phyloP scores from a whole-genome alignment of 2,113 vertebrate genomes.

The zebrafish (Danio rerio) region DNA sequence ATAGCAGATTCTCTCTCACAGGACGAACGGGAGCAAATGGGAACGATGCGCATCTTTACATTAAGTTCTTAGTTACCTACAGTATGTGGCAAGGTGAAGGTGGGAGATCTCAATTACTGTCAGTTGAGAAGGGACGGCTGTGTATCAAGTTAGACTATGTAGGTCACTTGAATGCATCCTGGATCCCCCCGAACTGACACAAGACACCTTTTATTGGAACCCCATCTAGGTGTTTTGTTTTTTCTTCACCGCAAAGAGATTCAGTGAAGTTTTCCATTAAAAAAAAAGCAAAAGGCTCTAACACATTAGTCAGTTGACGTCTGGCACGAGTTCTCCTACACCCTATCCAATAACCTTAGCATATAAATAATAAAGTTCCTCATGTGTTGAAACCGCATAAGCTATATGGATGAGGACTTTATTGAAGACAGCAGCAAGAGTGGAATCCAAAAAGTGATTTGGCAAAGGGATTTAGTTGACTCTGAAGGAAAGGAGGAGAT shows the following conservation, averaged over 20 bases:
- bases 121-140: constrained; percentile 49
- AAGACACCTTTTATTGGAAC: constrained; percentile 51
- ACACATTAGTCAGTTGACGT: constrained; percentile 43
- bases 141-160: constrained; percentile 58
- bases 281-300: constrained; percentile 50
- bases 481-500: neutral
- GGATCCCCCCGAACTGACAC: constrained; percentile 50
- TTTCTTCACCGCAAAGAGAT: constrained; percentile 18
- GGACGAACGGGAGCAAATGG: constrained; percentile 10
- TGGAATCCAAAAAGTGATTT: neutral
- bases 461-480: constrained; percentile 8
- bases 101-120: constrained; percentile 53
- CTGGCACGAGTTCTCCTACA: constrained; percentile 21
- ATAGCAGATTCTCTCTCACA: neutral
- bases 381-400: constrained; percentile 15
- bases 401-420: constrained; percentile 33
- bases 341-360: constrained; percentile 35
- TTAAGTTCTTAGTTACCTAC: constrained; percentile 50
- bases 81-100: constrained; percentile 45
- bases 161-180: constrained; percentile 53
- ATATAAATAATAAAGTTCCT: constrained; percentile 30
- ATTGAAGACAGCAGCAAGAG: constrained; percentile 46
- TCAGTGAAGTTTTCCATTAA: constrained; percentile 36
- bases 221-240: constrained; percentile 10
- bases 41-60: constrained; percentile 35